Base-by-base conservation (phyloP, 1,140 invertebrate genomes). In the Drosophila murphyi region DNA sequence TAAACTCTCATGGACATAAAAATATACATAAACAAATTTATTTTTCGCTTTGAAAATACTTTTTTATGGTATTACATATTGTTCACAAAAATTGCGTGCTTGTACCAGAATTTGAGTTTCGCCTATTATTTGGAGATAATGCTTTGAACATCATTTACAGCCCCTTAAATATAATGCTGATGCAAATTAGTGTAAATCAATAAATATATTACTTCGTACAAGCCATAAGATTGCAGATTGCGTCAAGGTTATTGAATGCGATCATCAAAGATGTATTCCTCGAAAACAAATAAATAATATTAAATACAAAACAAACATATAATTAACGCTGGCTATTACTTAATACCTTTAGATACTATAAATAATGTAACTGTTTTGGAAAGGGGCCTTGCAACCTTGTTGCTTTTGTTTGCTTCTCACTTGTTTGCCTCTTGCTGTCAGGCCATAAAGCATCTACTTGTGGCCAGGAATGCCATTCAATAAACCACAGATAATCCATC, bases 401-500 rank as follows among this genome's bases (percentile, higher is more conserved):
- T 29, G 64, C 12, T 29, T 4, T 52, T 31, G 48, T 51, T 37
- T 51, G 47, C 35, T 51, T 6, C 6, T 32, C 55, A 28, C 31
- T 48, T 41, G n/a, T 47, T 39, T 50, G 61, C 34, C 70, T 57
- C 62, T 72, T 43, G 35, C 61, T 65, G 61, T 50, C 45, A 31
- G 63, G 39, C 63, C 43, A 72, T 60, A 72, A 72, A 59, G 70
- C 37, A 45, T 52, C 39, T 37, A 57, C 35, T 51, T 72, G 47
- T 61, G 32, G 65, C 48, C 71, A 61, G 47, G 56, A 60, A 48
- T 60, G 28, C 64, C 35, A 20, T 48, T 35, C 48, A 47, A 74
- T 51, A 12, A 59, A 73, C 72, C 67, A 41, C 72, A 70, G 68
- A 56, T 76, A 82, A 86, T 86, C 83, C 79, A 86, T 86, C 83